phyloP scores from a whole-genome alignment of 2,113 vertebrate species.

The Pogonocichla stellata region DNA sequence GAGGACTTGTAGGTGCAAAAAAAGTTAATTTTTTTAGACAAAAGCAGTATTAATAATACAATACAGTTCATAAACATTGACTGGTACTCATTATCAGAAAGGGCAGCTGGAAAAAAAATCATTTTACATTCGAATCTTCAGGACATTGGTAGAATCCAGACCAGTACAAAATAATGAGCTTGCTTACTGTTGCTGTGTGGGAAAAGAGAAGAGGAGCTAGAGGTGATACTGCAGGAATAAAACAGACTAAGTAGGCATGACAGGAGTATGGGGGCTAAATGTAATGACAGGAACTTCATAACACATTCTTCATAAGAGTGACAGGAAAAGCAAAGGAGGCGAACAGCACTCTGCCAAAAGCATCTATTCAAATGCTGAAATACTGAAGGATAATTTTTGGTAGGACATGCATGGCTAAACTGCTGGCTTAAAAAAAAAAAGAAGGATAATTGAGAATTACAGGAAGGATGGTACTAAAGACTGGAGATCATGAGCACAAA shows the following conservation, averaged over 20 bases:
- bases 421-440: background rate
- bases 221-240: slow-evolving; percentile 10
- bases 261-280: slow-evolving; percentile 24
- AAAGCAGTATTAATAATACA: background rate
- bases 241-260: slow-evolving; percentile 12
- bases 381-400: background rate
- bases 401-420: background rate
- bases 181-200: background rate
- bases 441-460: background rate
- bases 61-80: background rate
- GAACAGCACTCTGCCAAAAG: background rate
- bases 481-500: background rate
- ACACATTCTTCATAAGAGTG: background rate
- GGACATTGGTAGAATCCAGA: background rate
- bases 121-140: background rate
- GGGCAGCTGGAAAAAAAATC: background rate
- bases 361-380: background rate
- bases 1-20: background rate
- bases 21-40: background rate
- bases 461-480: background rate
- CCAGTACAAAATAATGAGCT: background rate
- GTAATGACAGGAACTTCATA: slow-evolving; percentile 33
- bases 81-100: background rate
- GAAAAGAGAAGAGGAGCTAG: slow-evolving; percentile 14
- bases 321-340: slow-evolving; percentile 21